Conservation (phyloP, 2,888 invertebrate genomes). For the Noctua janthe region DNA sequence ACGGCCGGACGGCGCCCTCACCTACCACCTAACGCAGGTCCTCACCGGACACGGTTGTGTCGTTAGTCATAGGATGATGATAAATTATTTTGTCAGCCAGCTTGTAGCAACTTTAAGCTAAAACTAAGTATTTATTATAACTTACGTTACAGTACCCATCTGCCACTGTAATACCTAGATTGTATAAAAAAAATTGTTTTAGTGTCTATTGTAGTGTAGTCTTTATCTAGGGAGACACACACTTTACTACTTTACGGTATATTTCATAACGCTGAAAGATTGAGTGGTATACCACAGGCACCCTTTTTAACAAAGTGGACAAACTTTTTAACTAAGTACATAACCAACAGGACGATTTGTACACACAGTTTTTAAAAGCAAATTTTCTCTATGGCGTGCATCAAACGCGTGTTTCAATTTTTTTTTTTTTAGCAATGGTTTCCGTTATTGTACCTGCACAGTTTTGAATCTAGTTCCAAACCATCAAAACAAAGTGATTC, state of each 20-base stretch:
- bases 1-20: no score
- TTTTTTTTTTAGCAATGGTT: neutral
- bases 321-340: neutral
- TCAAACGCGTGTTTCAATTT: neutral
- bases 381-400: no score
- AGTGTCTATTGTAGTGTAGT: neutral
- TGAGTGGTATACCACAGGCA: conserved; percentile 2
- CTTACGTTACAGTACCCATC: neutral
- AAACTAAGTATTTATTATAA: neutral
- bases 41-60: no score
- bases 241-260: neutral
- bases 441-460: neutral
- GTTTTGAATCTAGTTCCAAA: neutral
- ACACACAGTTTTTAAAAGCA: neutral
- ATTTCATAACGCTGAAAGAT: neutral
- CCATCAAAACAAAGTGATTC: neutral
- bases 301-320: neutral
- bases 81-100: neutral
- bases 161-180: neutral
- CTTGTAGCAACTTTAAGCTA: neutral
- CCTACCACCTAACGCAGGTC: no score
- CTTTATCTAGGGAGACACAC: neutral
- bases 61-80: no score
- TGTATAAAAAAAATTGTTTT: neutral
- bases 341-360: neutral